Conservation (phyloP, 1,140 invertebrate species). For the Brachionus asplanchnoidis region DNA sequence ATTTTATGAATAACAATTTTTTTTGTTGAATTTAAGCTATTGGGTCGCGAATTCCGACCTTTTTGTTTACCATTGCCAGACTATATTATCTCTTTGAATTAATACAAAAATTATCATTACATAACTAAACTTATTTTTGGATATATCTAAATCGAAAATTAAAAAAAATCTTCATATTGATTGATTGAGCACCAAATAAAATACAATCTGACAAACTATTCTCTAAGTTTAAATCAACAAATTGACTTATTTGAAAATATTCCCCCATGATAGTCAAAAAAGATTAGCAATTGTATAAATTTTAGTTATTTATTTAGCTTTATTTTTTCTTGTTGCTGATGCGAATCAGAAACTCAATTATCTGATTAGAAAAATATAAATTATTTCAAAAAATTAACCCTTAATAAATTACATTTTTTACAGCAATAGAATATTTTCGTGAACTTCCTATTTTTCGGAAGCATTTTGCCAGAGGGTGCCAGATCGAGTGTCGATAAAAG, state of each 20-base stretch:
- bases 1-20: not conserved
- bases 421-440: too few species aligned
- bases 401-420: too few species aligned
- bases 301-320: not conserved
- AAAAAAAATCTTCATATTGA: not conserved
- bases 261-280: not conserved
- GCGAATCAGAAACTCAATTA: not conserved
- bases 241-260: not conserved
- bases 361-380: not conserved
- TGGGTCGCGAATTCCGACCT: not conserved
- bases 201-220: not conserved
- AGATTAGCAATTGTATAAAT: not conserved
- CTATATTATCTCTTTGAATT: not conserved
- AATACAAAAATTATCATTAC: not conserved
- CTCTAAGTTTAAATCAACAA: not conserved
- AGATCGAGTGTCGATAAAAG: too few species aligned
- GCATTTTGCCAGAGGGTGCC: too few species aligned
- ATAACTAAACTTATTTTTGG: not conserved
- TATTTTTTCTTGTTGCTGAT: not conserved
- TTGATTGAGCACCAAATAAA: not conserved
- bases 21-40: not conserved
- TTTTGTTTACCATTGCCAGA: not conserved
- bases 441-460: too few species aligned
- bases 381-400: too few species aligned
- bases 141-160: not conserved